These are phyloP conservation scores for Nasua narica DNA, from an alignment of 2,797 vertebrate genomes.

Conservation along the genomic window DNA sequence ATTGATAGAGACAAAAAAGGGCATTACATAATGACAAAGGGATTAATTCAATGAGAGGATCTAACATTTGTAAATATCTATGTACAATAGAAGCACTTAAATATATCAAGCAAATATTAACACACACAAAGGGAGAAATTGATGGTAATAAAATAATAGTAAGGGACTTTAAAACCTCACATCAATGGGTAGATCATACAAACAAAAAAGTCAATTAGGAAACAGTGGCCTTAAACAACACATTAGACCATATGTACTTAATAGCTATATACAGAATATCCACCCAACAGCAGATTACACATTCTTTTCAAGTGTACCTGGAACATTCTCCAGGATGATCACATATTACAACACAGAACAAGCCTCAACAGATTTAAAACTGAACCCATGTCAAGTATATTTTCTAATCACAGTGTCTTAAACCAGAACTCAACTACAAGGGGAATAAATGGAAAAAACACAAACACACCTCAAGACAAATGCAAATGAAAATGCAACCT, in stretches of 20 bases:
- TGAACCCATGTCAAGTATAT: not conserved
- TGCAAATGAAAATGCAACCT: not conserved
- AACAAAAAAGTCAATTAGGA: not conserved
- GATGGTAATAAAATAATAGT: not conserved
- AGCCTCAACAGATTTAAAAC: not conserved
- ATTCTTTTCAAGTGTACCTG: not conserved
- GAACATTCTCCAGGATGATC: not conserved
- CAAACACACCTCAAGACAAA: not conserved
- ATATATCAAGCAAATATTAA: not conserved
- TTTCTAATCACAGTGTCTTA: not conserved
- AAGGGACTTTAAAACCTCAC: not conserved
- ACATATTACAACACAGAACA: not conserved
- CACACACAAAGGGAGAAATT: not conserved
- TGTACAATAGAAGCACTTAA: not conserved
- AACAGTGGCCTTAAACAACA: not conserved
- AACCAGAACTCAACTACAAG: not conserved
- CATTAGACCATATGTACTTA: not conserved
- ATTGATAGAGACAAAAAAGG: not conserved
- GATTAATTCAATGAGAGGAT: not conserved
- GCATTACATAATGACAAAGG: not conserved
- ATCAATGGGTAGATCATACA: not conserved
- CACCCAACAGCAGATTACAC: not conserved
- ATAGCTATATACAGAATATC: not conserved
- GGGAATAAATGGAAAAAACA: not conserved
- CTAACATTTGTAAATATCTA: not conserved